phyloP scores from a whole-genome alignment of 2,888 invertebrate genomes.

The Athetis lepigone region DNA sequence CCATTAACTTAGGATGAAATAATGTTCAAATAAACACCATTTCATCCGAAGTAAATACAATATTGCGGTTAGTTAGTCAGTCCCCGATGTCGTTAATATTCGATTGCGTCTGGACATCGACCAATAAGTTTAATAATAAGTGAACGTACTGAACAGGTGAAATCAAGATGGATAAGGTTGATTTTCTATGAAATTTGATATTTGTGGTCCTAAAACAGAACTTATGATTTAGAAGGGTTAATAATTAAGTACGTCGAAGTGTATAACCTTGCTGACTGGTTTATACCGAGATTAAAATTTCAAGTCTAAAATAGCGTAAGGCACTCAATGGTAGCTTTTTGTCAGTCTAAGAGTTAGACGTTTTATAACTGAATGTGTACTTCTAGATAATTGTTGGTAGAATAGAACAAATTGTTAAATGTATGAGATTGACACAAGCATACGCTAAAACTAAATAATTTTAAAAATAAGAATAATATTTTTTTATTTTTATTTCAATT shows the following conservation, averaged over 20 bases:
- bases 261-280: not conserved
- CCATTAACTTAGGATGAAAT: not conserved
- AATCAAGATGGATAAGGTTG: slow-evolving; percentile 15
- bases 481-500: no score
- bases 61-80: slow-evolving; percentile 26
- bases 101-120: slow-evolving; percentile 30
- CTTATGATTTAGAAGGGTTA: not conserved
- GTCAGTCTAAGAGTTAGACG: no score
- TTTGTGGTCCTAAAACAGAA: not conserved
- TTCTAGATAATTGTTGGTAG: no score
- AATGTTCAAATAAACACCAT: slow-evolving; percentile 25
- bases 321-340: no score
- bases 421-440: no score
- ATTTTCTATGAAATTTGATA: not conserved
- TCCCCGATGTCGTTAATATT: slow-evolving; percentile 64
- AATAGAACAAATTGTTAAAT: no score
- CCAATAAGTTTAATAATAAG: slow-evolving; percentile 35
- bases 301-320: no score
- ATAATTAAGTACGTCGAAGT: not conserved
- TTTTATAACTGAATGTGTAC: no score
- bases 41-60: slow-evolving; percentile 23
- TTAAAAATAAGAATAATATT: no score
- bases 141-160: slow-evolving; percentile 33
- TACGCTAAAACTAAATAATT: no score
- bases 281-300: not conserved